Base-by-base conservation (phyloP, 2,888 invertebrate genomes). In the Cistogaster globosa region DNA sequence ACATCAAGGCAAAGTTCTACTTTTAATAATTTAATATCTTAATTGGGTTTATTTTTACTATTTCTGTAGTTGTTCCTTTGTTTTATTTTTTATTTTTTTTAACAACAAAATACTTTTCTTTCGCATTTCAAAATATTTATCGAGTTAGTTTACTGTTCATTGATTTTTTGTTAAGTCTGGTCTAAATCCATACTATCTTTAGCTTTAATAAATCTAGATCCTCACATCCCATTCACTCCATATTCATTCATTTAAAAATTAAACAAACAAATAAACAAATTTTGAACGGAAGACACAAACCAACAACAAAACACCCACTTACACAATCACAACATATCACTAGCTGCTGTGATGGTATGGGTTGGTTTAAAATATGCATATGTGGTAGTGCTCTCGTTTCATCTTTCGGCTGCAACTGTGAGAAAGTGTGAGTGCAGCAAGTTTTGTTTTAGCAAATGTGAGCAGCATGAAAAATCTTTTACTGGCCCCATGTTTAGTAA, bases 401-500 rank as follows among this genome's bases (percentile, higher is more conserved):
- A 65, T 14, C 22, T 20, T 57, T 68, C 67, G 81, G 32, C n/a
- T 57, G 60, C 65, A 36, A 11, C 18, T 36, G 42, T 76, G 57
- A 16, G n/a, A 53, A 58, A 57, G 69, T 86, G 65, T 77, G 77
- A 80, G 72, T 86, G 81, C 82, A 71, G 16, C 36, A 80, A 32
- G 76, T 77, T 74, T 82, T 62, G 60, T 48, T 48, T 86, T 36
- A 22, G 67, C 48, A 78, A 83, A 81, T 78, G 32, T 83, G 88
- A 88, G 84, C 88, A 87, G 86, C 77, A 87, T 90, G 90, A 90
- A 85, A 92, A 91, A 89, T 91, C 91, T 91, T 90, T 89, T 86
- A 88, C 86, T 89, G 88, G 89, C 88, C 88, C 89, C 91, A 91
- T 88, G 89, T 92, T 92, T 92, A 92, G 92, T 92, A 92, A 90